phyloP scores from a whole-genome alignment of 1,140 invertebrate genomes.

The Penaeus vannamei region DNA sequence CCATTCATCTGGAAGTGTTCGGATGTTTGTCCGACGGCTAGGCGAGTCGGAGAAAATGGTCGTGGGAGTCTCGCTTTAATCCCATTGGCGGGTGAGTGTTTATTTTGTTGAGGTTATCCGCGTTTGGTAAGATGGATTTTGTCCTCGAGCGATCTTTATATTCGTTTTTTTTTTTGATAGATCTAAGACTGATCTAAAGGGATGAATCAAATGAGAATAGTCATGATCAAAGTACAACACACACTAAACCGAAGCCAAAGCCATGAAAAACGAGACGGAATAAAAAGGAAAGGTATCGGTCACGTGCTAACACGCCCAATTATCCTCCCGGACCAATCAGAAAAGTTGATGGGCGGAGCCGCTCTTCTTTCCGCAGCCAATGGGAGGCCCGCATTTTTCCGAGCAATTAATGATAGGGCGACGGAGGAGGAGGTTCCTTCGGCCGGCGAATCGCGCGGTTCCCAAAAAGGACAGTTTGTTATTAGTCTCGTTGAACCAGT shows the following conservation, averaged over 20 bases:
- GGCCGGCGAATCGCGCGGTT: background rate
- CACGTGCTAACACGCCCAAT: slow-evolving; percentile 32
- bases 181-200: too few relatives aligned
- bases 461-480: background rate
- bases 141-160: too few relatives aligned
- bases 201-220: too few relatives aligned
- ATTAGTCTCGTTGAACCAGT: slow-evolving; percentile 1
- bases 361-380: slow-evolving; percentile 11
- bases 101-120: too few relatives aligned
- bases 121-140: too few relatives aligned
- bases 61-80: too few relatives aligned
- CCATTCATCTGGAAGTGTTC: background rate
- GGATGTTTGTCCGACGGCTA: background rate
- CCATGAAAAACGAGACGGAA: background rate
- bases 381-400: slow-evolving; percentile 22
- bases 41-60: background rate
- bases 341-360: slow-evolving; percentile 25
- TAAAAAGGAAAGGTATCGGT: slow-evolving; percentile 8
- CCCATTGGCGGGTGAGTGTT: too few relatives aligned
- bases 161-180: too few relatives aligned
- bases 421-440: background rate
- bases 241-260: background rate
- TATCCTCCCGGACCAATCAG: slow-evolving; percentile 20
- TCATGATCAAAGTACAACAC: too few relatives aligned
- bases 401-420: slow-evolving; percentile 33